These are phyloP conservation scores for Cebidichthys violaceus DNA, from an alignment of 2,113 vertebrate genomes.

Conservation along the genomic window DNA sequence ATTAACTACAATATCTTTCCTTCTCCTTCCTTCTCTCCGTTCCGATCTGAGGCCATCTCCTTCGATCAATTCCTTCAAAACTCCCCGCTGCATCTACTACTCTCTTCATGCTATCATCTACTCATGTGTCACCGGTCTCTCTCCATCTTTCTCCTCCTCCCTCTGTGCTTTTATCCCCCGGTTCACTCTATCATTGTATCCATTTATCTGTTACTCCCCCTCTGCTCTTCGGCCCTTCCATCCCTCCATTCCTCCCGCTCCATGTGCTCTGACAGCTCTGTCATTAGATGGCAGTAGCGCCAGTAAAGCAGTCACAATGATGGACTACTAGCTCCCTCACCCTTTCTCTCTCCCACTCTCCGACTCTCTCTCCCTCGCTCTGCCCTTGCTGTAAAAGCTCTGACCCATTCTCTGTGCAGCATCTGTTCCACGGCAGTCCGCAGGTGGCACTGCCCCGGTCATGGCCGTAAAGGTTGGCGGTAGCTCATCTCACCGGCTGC, in stretches of 20 bases:
- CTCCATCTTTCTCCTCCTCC: slow-evolving; percentile 60
- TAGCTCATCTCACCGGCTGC: slow-evolving; percentile 70
- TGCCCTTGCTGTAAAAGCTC: slow-evolving; percentile 74
- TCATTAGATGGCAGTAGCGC: slow-evolving; percentile 80
- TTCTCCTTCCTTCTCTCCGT: slow-evolving; percentile 41
- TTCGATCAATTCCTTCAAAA: slow-evolving; percentile 67
- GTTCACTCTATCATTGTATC: slow-evolving; percentile 76
- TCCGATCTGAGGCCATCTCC: slow-evolving; percentile 52
- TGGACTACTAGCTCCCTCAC: slow-evolving; percentile 72
- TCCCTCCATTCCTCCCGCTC: slow-evolving; percentile 72
- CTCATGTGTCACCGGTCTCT: slow-evolving; percentile 59
- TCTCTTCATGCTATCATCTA: slow-evolving; percentile 52
- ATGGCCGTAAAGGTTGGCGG: slow-evolving; percentile 67
- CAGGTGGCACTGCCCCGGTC: slow-evolving; percentile 74
- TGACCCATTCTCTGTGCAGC: slow-evolving; percentile 69
- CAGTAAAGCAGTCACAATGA: slow-evolving; percentile 82
- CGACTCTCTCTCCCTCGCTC: slow-evolving; percentile 35
- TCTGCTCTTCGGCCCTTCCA: slow-evolving; percentile 53
- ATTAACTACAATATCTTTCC: slow-evolving; percentile 66
- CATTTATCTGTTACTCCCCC: slow-evolving; percentile 80
- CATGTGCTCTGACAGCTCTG: slow-evolving; percentile 79
- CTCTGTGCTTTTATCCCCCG: slow-evolving; percentile 70
- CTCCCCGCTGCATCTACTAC: slow-evolving; percentile 41
- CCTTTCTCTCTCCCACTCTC: slow-evolving; percentile 45
- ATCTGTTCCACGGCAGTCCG: slow-evolving; percentile 76